These are phyloP conservation scores for Lissocephala sabroskyi DNA, from an alignment of 2,888 invertebrate genomes.

Conservation along the genomic window DNA sequence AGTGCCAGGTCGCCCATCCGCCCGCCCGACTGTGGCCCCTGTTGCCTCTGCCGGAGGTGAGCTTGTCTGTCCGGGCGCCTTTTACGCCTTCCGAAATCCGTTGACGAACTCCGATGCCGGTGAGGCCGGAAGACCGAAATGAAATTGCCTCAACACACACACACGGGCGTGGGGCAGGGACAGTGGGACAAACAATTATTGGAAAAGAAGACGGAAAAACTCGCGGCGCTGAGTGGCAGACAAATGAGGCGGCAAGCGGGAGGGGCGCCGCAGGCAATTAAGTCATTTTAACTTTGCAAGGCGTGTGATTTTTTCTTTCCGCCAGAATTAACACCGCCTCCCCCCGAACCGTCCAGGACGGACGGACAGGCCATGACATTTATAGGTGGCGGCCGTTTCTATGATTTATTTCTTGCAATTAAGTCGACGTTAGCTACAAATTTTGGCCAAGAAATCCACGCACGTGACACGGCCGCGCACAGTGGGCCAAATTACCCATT, in stretches of 20 bases:
- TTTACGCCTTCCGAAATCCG: conserved; percentile 36
- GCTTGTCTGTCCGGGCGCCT: too few relatives aligned
- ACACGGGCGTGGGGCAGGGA: neutral
- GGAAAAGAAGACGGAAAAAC: conserved; percentile 12
- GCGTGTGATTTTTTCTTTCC: conserved; percentile 58
- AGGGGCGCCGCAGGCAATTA: conserved; percentile 33
- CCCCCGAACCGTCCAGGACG: conserved; percentile 15
- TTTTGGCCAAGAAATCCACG: too few relatives aligned
- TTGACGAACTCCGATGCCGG: too few relatives aligned
- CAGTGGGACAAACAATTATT: conserved; percentile 26
- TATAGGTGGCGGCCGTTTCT: too few relatives aligned
- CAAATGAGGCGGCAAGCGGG: conserved; percentile 17
- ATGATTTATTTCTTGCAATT: conserved; percentile 51
- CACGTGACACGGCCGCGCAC: conserved; percentile 24
- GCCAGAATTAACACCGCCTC: conserved; percentile 37
- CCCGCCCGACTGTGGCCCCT: too few relatives aligned
- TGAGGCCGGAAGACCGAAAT: too few relatives aligned
- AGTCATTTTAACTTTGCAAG: conserved; percentile 58
- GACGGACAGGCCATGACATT: conserved; percentile 4
- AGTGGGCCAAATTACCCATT: too few relatives aligned
- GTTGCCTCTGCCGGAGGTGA: conserved; percentile 45
- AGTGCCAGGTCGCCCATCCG: too few relatives aligned
- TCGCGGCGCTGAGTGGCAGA: conserved; percentile 18
- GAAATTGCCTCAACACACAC: too few relatives aligned
- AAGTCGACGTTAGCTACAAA: conserved; percentile 13